phyloP scores from a whole-genome alignment of 2,797 vertebrate genomes.

The Threskiornis aethiopicus region DNA sequence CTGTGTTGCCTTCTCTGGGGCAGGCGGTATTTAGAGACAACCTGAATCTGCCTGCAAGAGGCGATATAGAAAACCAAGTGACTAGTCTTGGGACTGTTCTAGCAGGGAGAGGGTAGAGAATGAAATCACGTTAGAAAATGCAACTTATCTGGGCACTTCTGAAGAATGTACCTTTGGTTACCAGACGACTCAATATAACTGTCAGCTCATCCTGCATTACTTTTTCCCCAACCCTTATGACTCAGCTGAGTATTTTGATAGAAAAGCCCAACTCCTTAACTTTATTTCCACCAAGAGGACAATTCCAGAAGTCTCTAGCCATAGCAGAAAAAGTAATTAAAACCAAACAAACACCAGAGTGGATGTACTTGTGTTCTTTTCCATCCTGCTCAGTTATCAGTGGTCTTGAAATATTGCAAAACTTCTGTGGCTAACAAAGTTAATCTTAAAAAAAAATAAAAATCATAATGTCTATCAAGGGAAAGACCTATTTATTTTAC shows the following conservation, averaged over 20 bases:
- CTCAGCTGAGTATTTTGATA: constrained; percentile 21
- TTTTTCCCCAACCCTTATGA: not conserved
- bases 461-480: not conserved
- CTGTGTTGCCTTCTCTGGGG: not conserved
- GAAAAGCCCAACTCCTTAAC: not conserved
- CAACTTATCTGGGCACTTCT: not conserved
- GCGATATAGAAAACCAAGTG: not conserved
- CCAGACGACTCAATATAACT: not conserved
- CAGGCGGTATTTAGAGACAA: not conserved
- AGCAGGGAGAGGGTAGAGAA: not conserved
- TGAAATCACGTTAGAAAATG: not conserved
- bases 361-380: constrained; percentile 37
- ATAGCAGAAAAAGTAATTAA: constrained; percentile 12
- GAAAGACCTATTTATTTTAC: constrained; percentile 28
- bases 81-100: not conserved
- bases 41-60: not conserved
- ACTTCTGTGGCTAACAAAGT: not conserved
- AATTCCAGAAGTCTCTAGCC: constrained; percentile 10
- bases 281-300: constrained; percentile 28
- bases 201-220: not conserved
- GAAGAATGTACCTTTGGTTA: not conserved
- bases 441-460: not conserved
- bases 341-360: not conserved
- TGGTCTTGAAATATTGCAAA: constrained; percentile 31
- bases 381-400: constrained; percentile 24